Percentiles rank a stretch among this genome's conserved stretches.
These are phyloP conservation scores for Endomychus coccineus DNA, from an alignment of 2,888 invertebrate genomes.

Conservation along the genomic window DNA sequence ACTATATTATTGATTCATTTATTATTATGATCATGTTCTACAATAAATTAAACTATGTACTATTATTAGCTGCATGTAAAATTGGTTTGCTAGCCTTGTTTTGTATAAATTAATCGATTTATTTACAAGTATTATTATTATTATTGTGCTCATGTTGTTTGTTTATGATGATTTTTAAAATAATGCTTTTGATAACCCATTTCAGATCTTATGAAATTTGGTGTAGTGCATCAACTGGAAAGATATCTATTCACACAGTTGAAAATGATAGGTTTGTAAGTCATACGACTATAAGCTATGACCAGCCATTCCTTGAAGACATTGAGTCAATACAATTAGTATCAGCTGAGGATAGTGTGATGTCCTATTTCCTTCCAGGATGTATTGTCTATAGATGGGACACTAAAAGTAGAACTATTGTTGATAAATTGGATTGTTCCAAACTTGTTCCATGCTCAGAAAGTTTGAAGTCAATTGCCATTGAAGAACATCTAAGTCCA, in stretches of 20 bases:
- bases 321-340: conserved; percentile 65
- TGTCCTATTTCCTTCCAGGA: conserved; percentile 81
- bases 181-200: no score
- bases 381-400: conserved; percentile 88
- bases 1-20: no score
- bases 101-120: no score
- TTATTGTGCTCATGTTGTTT: no score
- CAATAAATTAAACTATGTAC: no score
- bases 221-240: conserved; percentile 80
- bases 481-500: conserved; percentile 77
- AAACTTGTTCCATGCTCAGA: conserved; percentile 89
- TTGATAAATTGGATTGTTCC: conserved; percentile 81
- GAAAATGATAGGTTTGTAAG: conserved; percentile 63
- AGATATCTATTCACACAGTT: conserved; percentile 70
- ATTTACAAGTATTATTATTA: no score
- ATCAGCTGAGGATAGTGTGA: conserved; percentile 55
- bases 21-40: no score
- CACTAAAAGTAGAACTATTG: conserved; percentile 55
- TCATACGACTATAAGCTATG: conserved; percentile 63
- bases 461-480: conserved; percentile 81
- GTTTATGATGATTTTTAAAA: no score
- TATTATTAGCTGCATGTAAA: no score
- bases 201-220: conserved; percentile 65
- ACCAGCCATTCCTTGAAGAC: conserved; percentile 51
- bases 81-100: not conserved